A percentile compares a stretch with the other conserved stretches of the same genome.
These are phyloP conservation scores for Anthrax anthrax DNA, from an alignment of 2,888 invertebrate species.

Conservation along the genomic window DNA sequence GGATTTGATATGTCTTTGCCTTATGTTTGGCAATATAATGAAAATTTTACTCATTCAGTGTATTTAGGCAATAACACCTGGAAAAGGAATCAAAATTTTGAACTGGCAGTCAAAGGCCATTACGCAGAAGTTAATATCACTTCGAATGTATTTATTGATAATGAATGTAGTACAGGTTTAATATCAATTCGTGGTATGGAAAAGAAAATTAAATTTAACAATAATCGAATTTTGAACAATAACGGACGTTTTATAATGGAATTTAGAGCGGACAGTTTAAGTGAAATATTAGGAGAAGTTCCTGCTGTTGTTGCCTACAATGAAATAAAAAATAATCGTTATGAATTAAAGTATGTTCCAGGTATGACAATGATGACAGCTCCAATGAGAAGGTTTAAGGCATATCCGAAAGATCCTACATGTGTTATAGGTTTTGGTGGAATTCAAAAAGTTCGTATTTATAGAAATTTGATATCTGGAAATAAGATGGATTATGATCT, in stretches of 20 bases:
- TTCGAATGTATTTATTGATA: constrained; percentile 69
- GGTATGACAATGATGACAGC: background rate
- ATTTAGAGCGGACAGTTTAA: constrained; percentile 80
- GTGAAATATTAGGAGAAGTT: constrained; percentile 78
- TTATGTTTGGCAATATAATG: constrained; percentile 90
- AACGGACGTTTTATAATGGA: constrained; percentile 71
- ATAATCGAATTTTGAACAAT: constrained; percentile 68
- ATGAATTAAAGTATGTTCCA: constrained; percentile 24
- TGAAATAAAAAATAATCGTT: constrained; percentile 56
- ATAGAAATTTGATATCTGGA: constrained; percentile 73
- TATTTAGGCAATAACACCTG: constrained; percentile 78
- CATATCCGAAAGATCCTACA: constrained; percentile 43
- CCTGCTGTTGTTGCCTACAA: constrained; percentile 67
- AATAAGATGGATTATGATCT: constrained; percentile 79
- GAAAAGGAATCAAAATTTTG: constrained; percentile 72
- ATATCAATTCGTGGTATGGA: constrained; percentile 88
- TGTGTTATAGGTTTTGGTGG: constrained; percentile 86
- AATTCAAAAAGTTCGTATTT: constrained; percentile 83
- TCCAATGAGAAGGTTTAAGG: constrained; percentile 9
- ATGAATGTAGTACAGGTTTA: constrained; percentile 67
- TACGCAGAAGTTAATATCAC: constrained; percentile 81
- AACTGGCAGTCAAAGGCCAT: constrained; percentile 78
- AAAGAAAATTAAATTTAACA: constrained; percentile 73
- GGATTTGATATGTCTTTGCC: constrained; percentile 84
- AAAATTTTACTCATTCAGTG: constrained; percentile 85